These are phyloP conservation scores for Malurus alboscapulatus DNA, from an alignment of 2,113 vertebrate genomes.

Conservation along the genomic window DNA sequence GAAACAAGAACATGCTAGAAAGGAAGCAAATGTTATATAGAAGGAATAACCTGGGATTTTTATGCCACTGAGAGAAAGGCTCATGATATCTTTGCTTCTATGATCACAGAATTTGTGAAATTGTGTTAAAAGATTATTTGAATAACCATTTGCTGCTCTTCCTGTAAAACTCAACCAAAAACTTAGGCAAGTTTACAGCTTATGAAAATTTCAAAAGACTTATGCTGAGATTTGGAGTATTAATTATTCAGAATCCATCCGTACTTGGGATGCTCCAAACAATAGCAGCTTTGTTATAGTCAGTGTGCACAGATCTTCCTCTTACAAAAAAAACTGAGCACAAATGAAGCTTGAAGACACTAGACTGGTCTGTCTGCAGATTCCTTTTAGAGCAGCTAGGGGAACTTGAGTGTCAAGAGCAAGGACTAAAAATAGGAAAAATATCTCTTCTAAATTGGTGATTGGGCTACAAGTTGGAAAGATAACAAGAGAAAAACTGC, in stretches of 20 bases:
- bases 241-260: conserved; percentile 25
- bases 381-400: background rate
- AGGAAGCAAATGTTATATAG: background rate
- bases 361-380: background rate
- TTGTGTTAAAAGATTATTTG: background rate
- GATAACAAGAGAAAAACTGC: background rate
- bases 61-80: background rate
- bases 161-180: background rate
- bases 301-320: background rate
- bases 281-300: background rate
- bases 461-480: background rate
- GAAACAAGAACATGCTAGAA: background rate
- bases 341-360: background rate
- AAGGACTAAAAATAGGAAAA: background rate
- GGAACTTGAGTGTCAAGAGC: background rate
- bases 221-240: background rate
- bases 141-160: background rate
- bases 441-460: background rate
- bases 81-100: background rate
- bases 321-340: background rate
- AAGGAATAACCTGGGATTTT: background rate
- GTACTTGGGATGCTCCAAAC: background rate
- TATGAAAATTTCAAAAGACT: background rate
- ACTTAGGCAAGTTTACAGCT: background rate
- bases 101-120: background rate